Conservation (phyloP, 2,888 invertebrate species). For the Embidobia sp. region DNA sequence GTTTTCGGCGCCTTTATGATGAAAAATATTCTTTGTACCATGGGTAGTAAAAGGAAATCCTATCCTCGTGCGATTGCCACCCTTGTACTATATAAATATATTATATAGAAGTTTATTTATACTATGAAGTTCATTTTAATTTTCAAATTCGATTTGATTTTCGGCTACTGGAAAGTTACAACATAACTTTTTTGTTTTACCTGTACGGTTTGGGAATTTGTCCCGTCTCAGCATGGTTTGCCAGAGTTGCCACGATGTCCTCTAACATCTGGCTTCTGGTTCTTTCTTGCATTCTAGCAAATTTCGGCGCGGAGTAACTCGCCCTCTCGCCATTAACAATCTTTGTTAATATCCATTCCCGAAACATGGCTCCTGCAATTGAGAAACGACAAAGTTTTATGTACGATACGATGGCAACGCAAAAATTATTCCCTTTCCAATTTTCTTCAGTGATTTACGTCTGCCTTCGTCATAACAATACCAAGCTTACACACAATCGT, state of each 20-base stretch:
- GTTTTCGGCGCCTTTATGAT: too few relatives aligned
- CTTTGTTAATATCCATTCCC: conserved; percentile 96
- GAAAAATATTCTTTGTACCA: too few relatives aligned
- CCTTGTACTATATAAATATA: too few relatives aligned
- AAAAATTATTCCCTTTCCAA: too few relatives aligned
- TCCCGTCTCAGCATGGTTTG: conserved; percentile 96
- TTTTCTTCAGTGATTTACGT: not conserved
- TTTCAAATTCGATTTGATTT: too few relatives aligned
- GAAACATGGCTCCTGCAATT: conserved; percentile 89
- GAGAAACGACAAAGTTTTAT: not conserved
- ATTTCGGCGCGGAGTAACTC: conserved; percentile 96
- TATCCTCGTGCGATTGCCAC: too few relatives aligned
- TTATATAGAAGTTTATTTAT: too few relatives aligned
- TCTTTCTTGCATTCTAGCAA: conserved; percentile 96
- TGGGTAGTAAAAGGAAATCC: too few relatives aligned
- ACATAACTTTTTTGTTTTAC: too few relatives aligned
- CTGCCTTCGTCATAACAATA: conserved; percentile 18
- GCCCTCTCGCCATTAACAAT: conserved; percentile 97
- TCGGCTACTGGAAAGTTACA: too few relatives aligned
- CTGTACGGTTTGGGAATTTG: conserved; percentile 97
- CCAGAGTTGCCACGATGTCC: conserved; percentile 95
- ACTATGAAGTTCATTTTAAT: too few relatives aligned
- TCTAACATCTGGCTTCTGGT: conserved; percentile 97
- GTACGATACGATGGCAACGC: too few relatives aligned
- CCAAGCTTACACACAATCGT: conserved; percentile 1